Percentiles rank a stretch among this genome's conserved stretches.
Evolutionary conservation across 2,888 invertebrate species (phyloP).

Genomic region (Mythimna lalbum): DNA sequence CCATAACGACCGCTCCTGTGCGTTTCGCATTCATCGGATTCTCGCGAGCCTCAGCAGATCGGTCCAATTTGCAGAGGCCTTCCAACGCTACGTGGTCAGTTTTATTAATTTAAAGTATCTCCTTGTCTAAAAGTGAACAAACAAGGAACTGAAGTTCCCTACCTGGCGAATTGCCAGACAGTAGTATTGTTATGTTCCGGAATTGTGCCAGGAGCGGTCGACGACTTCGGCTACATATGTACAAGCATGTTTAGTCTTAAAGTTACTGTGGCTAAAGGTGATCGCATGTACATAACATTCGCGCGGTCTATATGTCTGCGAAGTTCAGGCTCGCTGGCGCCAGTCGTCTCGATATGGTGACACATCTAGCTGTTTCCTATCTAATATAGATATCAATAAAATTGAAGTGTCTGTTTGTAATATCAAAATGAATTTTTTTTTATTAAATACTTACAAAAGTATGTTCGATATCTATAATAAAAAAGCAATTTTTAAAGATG

Average conservation of each 20-base stretch:
- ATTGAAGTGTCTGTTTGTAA: too few species aligned
- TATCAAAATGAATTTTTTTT: too few species aligned
- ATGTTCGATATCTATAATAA: too few species aligned
- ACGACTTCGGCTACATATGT: conserved; percentile 45
- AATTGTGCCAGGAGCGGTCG: conserved; percentile 64
- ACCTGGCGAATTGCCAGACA: conserved; percentile 60
- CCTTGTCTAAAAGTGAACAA: conserved; percentile 37
- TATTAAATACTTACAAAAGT: too few species aligned
- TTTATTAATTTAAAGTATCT: conserved; percentile 4
- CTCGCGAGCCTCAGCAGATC: too few species aligned
- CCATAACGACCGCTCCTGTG: too few species aligned
- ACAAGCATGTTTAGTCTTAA: conserved; percentile 17
- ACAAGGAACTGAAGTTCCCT: conserved; percentile 44
- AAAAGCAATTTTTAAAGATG: too few species aligned
- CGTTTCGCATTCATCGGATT: too few species aligned
- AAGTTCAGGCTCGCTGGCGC: neutral
- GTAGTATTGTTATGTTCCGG: conserved; percentile 53
- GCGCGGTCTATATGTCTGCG: conserved; percentile 10
- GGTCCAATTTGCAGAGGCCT: too few species aligned
- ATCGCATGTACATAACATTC: neutral
- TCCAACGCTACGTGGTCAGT: neutral
- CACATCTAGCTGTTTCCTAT: neutral
- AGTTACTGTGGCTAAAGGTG: conserved; percentile 12
- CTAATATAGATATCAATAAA: too few species aligned
- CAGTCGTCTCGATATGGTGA: neutral